These are phyloP conservation scores for Takifugu rubripes DNA, from an alignment of 2,797 vertebrate genomes.

Conservation along the genomic window DNA sequence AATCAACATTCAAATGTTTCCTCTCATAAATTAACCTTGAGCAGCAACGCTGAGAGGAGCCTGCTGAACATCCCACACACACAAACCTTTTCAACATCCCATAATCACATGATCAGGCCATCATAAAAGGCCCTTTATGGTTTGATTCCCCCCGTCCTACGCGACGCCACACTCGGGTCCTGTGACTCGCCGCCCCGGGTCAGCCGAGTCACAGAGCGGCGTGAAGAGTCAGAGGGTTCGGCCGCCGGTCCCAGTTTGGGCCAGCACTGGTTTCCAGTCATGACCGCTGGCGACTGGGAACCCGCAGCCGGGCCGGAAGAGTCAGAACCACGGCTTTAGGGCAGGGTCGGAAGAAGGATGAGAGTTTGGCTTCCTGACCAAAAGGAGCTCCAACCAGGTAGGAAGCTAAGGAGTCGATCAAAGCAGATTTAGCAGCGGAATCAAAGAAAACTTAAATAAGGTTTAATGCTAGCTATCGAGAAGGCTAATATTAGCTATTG, in stretches of 20 bases:
- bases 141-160: conserved; percentile 35
- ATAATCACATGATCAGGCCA: conserved; percentile 56
- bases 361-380: conserved; percentile 46
- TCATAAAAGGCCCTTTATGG: conserved; percentile 59
- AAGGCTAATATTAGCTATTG: too few species aligned
- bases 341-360: conserved; percentile 33
- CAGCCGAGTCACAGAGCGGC: conserved; percentile 12
- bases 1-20: conserved; percentile 13
- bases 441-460: too few species aligned
- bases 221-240: neutral
- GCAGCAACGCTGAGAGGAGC: too few species aligned
- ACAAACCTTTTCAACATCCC: conserved; percentile 27
- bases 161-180: conserved; percentile 48
- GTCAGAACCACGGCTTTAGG: neutral
- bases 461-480: too few species aligned
- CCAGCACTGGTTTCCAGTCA: conserved; percentile 1
- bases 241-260: neutral
- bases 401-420: neutral
- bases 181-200: conserved; percentile 60
- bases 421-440: too few species aligned
- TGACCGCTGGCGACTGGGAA: neutral
- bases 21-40: neutral
- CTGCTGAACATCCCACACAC: neutral
- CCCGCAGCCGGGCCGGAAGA: neutral
- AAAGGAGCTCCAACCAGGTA: conserved; percentile 56